phyloP scores from a whole-genome alignment of 2,113 vertebrate genomes.

The Pollimyrus isidori region DNA sequence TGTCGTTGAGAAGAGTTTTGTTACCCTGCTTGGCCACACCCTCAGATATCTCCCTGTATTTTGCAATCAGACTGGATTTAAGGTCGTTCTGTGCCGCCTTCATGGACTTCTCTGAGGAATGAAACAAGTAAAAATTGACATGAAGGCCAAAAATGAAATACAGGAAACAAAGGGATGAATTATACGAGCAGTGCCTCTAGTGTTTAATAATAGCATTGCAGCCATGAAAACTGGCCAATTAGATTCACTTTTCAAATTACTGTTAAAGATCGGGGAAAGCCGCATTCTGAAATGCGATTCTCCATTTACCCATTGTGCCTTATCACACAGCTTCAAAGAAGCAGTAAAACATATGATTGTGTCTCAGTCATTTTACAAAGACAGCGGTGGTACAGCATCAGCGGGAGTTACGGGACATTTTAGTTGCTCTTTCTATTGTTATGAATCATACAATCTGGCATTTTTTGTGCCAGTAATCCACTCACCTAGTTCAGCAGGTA shows the following conservation, averaged over 20 bases:
- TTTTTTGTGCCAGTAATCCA: neutral
- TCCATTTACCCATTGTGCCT: neutral
- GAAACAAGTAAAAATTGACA: neutral
- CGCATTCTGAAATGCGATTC: neutral
- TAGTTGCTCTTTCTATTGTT: neutral
- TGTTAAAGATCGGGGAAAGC: neutral
- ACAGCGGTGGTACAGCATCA: neutral
- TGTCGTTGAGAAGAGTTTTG: conserved; percentile 3
- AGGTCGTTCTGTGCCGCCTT: conserved; percentile 60
- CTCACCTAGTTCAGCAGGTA: neutral
- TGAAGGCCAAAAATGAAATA: neutral
- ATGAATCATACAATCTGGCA: neutral
- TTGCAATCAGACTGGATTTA: conserved; percentile 65
- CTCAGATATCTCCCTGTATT: conserved; percentile 52
- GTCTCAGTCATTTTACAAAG: neutral
- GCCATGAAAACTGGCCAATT: neutral
- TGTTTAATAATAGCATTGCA: neutral
- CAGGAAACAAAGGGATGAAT: neutral
- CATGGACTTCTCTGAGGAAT: neutral
- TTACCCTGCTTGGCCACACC: conserved; percentile 5
- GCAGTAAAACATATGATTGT: neutral
- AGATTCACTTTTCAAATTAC: neutral
- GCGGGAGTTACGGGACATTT: neutral
- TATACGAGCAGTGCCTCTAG: neutral
- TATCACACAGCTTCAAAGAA: neutral